phyloP scores from a whole-genome alignment of 2,113 vertebrate genomes.

The Mustela nigripes region DNA sequence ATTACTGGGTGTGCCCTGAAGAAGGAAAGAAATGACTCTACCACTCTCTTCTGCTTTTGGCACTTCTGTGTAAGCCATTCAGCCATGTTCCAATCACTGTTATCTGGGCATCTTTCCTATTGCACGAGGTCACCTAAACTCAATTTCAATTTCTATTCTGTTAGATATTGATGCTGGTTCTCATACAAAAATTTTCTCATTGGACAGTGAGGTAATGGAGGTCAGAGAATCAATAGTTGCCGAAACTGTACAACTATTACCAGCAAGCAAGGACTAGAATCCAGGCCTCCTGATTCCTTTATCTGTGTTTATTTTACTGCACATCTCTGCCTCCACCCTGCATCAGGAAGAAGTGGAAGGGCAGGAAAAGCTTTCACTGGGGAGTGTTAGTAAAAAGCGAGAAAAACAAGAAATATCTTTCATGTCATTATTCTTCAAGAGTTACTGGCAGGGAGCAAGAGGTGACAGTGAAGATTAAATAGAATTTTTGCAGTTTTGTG shows the following conservation, averaged over 20 bases:
- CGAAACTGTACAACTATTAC: neutral
- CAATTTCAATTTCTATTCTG: neutral
- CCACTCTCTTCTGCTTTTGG: neutral
- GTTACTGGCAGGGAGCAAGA: slow-evolving; percentile 49
- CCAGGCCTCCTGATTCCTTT: neutral
- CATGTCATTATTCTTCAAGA: slow-evolving; percentile 43
- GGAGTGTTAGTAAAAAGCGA: neutral
- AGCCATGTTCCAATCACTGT: neutral
- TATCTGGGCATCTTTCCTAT: neutral
- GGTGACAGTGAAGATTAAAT: slow-evolving; percentile 43
- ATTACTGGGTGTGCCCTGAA: neutral
- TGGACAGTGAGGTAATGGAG: neutral
- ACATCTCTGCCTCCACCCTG: neutral
- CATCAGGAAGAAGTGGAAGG: neutral
- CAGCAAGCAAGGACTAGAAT: neutral
- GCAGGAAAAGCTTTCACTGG: neutral
- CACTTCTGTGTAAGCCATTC: neutral
- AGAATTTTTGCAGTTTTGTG: slow-evolving; percentile 29
- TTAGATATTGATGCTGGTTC: neutral
- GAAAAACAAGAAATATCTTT: slow-evolving; percentile 20
- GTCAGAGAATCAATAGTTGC: slow-evolving; percentile 31
- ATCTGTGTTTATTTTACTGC: neutral
- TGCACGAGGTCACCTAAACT: neutral
- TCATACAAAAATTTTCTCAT: neutral
- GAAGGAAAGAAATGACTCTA: neutral